Evolutionary conservation across 1,140 invertebrate genomes (phyloP), one percentile per base, ranked within the genome.

Genomic region (Drosophila miranda): DNA sequence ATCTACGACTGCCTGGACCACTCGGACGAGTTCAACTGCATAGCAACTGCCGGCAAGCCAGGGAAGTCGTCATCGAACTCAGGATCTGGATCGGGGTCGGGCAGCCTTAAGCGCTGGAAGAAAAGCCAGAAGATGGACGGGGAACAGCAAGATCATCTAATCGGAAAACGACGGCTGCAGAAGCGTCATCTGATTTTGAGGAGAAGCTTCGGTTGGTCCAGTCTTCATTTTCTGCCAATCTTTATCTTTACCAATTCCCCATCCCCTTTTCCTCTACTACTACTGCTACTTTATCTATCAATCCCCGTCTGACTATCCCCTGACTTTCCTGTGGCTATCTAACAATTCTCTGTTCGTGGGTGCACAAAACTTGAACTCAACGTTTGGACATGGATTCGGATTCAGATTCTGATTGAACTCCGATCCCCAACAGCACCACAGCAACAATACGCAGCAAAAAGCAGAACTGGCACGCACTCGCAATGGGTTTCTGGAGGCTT

Each of bases 11-110:
- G 95, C 92, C 90, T 87, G 71, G 95, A 96, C 90, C 91, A 92
- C 80, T 95, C 94, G 55, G 95, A 96, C 91, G 95, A 96, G 91
- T 92, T 93, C 75, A 93, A 93, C 90, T 96, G 95, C 90, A 89
- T 91, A 69, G 81, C 81, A 38, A 38, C 9, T 38, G 55, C 14
- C 14, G 28, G 42, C 21, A 45, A 57, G 41, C 1, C 28, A 21
- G 46, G 19, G 14, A 38, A 23, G 38, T 11, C 44, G 3, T 38
- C 11, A 13, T 13, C 34, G 34, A 13, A 11, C 34, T 13, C 34
- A 1, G 23, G 16, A 42, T 34, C 23, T 45, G 49, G 26, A 8
- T 34, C 43, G 11, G 52, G 52, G 30, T 23, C 50, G 14, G 57
- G 53, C 23, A 66, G 16, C 42, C 81, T 78, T 23, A 89, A 89